These are phyloP conservation scores for Fragariocoptes setiger DNA, from an alignment of 1,140 invertebrate species.

Conservation along the genomic window DNA sequence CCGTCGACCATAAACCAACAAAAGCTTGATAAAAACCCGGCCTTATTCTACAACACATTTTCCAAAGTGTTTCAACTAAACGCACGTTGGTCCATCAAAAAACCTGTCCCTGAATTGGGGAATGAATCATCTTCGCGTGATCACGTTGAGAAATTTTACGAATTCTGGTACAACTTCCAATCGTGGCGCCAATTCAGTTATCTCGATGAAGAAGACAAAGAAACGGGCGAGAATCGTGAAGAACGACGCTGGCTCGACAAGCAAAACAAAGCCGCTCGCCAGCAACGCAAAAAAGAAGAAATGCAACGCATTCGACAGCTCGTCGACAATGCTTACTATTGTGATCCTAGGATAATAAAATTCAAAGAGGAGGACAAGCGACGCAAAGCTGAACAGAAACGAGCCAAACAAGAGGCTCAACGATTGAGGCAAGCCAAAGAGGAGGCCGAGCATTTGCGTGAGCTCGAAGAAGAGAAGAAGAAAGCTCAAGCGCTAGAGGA, in stretches of 20 bases:
- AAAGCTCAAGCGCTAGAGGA: background rate
- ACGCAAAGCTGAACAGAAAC: constrained; percentile 51
- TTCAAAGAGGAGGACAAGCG: constrained; percentile 84
- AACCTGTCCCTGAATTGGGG: constrained; percentile 52
- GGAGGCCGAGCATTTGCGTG: constrained; percentile 33
- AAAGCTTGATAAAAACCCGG: constrained; percentile 27
- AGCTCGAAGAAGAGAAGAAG: constrained; percentile 7
- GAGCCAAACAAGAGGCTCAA: constrained; percentile 57
- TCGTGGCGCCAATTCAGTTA: constrained; percentile 99
- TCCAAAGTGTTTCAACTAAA: constrained; percentile 49
- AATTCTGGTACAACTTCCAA: constrained; percentile 53
- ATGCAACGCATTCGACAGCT: constrained; percentile 53
- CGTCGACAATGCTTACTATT: constrained; percentile 69
- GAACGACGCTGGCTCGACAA: constrained; percentile 90
- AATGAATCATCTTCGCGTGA: constrained; percentile 25
- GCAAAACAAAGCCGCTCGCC: constrained; percentile 63
- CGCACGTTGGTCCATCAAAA: constrained; percentile 50
- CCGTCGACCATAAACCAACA: constrained; percentile 29
- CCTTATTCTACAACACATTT: constrained; percentile 44
- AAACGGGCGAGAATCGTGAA: constrained; percentile 72
- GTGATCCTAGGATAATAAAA: constrained; percentile 58
- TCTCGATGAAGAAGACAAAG: constrained; percentile 89
- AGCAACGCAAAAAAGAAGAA: constrained; percentile 83
- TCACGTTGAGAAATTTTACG: constrained; percentile 24
- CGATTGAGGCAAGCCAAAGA: constrained; percentile 30